Percentiles rank a stretch among this genome's conserved stretches.
These are phyloP conservation scores for Slavum lentiscoides DNA, from an alignment of 2,888 invertebrate species.

Conservation along the genomic window DNA sequence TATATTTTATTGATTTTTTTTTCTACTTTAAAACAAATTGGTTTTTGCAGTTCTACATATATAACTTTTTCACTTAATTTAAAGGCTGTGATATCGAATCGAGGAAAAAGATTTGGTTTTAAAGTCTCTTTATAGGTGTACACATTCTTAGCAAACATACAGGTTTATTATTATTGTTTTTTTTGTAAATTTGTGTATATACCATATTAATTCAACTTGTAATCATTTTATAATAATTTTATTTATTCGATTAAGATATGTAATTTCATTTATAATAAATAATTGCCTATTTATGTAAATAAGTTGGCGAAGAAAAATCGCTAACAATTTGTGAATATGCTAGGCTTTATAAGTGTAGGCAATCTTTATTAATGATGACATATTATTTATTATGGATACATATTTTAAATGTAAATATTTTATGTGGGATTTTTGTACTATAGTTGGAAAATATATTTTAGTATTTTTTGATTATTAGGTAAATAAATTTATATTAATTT, in stretches of 20 bases:
- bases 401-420: slow-evolving; percentile 49
- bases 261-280: slow-evolving; percentile 9
- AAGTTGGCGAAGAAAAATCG: slow-evolving; percentile 5
- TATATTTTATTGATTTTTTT: slow-evolving; percentile 11
- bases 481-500: slow-evolving; percentile 50
- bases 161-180: slow-evolving; percentile 5
- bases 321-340: slow-evolving; percentile 21
- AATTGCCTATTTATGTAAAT: slow-evolving; percentile 38
- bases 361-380: slow-evolving; percentile 42
- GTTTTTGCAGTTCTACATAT: slow-evolving; percentile 19
- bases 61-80: slow-evolving; percentile 45
- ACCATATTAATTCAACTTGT: slow-evolving; percentile 30
- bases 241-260: slow-evolving; percentile 14
- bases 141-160: slow-evolving; percentile 35
- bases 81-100: slow-evolving; percentile 50
- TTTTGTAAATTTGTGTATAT: slow-evolving; percentile 25
- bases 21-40: slow-evolving; percentile 15
- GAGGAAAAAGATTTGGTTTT: slow-evolving; percentile 48
- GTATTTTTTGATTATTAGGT: slow-evolving; percentile 52
- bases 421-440: slow-evolving; percentile 51
- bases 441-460: slow-evolving; percentile 53
- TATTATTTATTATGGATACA: slow-evolving; percentile 50
- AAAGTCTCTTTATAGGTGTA: slow-evolving; percentile 44
- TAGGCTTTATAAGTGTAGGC: slow-evolving; percentile 34
- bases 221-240: slow-evolving; percentile 32